Conservation (phyloP, 2,113 vertebrate species). For the Seriola quinqueradiata region DNA sequence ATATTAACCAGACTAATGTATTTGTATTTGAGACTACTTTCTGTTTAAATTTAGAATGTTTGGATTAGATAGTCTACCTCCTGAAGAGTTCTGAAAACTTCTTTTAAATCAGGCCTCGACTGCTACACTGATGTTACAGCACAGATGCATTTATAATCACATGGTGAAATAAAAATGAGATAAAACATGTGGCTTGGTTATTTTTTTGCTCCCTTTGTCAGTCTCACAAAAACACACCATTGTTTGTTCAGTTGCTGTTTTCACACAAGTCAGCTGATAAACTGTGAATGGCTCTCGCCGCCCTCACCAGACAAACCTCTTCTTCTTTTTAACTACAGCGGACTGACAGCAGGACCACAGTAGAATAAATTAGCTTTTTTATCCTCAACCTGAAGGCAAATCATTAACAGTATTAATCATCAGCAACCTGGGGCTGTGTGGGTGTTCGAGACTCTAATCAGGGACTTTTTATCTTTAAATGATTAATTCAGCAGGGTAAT, state of each 20-base stretch:
- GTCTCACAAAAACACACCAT: neutral
- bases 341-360: conserved; percentile 17
- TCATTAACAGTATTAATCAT: conserved; percentile 73
- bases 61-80: conserved; percentile 43
- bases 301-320: neutral
- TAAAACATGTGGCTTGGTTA: neutral
- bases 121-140: conserved; percentile 31
- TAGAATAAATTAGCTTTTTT: conserved; percentile 55
- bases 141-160: conserved; percentile 12
- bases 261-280: conserved; percentile 16
- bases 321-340: neutral
- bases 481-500: conserved; percentile 62
- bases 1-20: conserved; percentile 29
- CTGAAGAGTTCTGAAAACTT: conserved; percentile 17
- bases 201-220: neutral
- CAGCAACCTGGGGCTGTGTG: conserved; percentile 44
- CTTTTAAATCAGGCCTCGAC: conserved; percentile 25
- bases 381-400: conserved; percentile 53
- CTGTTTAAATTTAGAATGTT: conserved; percentile 13
- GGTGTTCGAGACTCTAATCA: conserved; percentile 48
- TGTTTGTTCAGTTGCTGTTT: conserved; percentile 3
- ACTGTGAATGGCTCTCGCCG: neutral
- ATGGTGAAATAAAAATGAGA: conserved; percentile 48
- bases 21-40: conserved; percentile 2
- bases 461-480: conserved; percentile 62